Base-by-base conservation (phyloP, 2,113 vertebrate genomes). In the Menidia beryllina region DNA sequence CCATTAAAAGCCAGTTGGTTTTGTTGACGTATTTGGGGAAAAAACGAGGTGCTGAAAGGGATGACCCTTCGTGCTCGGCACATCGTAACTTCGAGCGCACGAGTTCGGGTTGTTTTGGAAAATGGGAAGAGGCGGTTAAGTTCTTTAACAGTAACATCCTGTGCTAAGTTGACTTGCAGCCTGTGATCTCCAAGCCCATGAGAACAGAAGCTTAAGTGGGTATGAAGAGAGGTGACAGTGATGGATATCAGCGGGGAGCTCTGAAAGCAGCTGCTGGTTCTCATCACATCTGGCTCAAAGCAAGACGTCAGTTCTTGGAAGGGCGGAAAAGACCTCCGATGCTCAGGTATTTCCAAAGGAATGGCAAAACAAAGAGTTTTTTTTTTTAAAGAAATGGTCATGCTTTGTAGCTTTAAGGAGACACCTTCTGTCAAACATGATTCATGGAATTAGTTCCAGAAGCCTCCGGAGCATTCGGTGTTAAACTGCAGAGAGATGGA, bases 201-300 rank as follows among this genome's bases (percentile, higher is more conserved):
- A 83, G 72, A 85, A 64, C 58, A 6, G 51, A 51, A 43, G 69
- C 68, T 72, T 62, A 73, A 88, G 67, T 75, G 79, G 73, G 58
- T 84, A 61, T 88, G 77, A 86, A 82, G 73, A 64, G 25, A 72
- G 51, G 45, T 68, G 79, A 77, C 79, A 61, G 58, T 79, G 87
- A 86, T 83, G 79, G 82, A 87, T 86, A 20, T 70, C 67, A 49
- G 81, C 60, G 52, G 76, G 74, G 53, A 65, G 58, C 55, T 72
- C 50, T 51, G 81, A 62, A 67, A 59, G 11, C 56, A 72, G 79
- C 23, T n/a, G 61, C 58, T 7, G 51, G 25, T 55, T 60, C 71
- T 81, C 39, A 75, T 87, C 73, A 65, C 65, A 68, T 71, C 75
- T 60, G 21, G 34, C 71, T 78, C 74, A n/a, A 72, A 67, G 53